Percentiles rank a stretch among this genome's conserved stretches.
These are phyloP conservation scores for Amaurobius ferox DNA, from an alignment of 2,888 invertebrate genomes.

Conservation along the genomic window DNA sequence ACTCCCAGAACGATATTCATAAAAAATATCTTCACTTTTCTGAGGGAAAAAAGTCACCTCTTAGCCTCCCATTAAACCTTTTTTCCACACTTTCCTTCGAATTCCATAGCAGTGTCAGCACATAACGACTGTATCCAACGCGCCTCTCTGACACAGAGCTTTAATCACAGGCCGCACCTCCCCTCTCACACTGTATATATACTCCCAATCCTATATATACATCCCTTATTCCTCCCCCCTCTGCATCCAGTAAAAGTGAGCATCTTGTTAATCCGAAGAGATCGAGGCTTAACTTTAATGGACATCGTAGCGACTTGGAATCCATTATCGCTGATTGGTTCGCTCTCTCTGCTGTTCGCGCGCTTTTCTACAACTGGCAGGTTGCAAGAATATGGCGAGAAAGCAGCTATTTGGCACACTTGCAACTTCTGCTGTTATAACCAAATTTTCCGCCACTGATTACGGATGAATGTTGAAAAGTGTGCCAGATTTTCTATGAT, in stretches of 20 bases:
- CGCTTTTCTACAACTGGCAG: conserved; percentile 11
- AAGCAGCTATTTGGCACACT: neutral
- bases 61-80: neutral
- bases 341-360: conserved; percentile 46
- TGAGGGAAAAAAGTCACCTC: neutral
- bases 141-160: conserved; percentile 51
- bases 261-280: conserved; percentile 71
- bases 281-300: conserved; percentile 73
- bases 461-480: too few species aligned
- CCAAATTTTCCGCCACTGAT: too few species aligned
- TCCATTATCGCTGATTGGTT: conserved; percentile 73
- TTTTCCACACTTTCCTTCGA: neutral
- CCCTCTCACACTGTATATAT: conserved; percentile 37
- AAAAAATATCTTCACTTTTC: neutral
- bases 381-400: conserved; percentile 33
- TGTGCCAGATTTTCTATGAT: too few species aligned
- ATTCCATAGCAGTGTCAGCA: conserved; percentile 4
- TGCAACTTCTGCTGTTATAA: too few species aligned
- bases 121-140: conserved; percentile 12
- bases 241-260: conserved; percentile 57
- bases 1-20: neutral
- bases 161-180: conserved; percentile 35
- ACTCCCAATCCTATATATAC: conserved; percentile 26
- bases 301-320: conserved; percentile 71
- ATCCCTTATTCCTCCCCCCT: conserved; percentile 14